A percentile compares a stretch with the other conserved stretches of the same genome.
Conservation (phyloP, 2,797 vertebrate genomes). For the Spinus pinus region DNA sequence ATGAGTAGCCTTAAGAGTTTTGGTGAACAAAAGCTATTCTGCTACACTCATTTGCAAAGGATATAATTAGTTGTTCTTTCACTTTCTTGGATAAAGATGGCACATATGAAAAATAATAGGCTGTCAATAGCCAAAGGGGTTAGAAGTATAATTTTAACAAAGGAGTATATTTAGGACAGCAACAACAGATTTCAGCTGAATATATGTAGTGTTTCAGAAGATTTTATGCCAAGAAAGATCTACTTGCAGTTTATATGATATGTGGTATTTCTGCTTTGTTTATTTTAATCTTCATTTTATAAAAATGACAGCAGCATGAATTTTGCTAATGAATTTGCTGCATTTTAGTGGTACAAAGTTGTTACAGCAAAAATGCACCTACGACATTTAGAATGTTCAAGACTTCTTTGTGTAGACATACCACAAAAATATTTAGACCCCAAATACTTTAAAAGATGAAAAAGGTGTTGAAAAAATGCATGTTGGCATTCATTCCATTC, state of each 20-base stretch:
- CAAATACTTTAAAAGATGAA: background rate
- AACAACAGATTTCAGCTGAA: conserved; percentile 41
- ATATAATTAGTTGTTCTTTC: conserved; percentile 84
- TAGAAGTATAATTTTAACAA: conserved; percentile 64
- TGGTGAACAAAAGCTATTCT: conserved; percentile 70
- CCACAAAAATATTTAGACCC: rapidly evolving
- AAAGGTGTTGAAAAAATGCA: background rate
- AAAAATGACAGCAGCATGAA: background rate
- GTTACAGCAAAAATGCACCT: background rate
- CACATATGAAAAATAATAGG: conserved; percentile 76
- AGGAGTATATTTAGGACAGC: conserved; percentile 62
- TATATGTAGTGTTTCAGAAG: conserved; percentile 24
- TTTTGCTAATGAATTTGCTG: background rate
- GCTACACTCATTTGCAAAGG: conserved; percentile 72
- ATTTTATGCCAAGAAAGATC: conserved; percentile 7
- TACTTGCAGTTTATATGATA: conserved; percentile 8
- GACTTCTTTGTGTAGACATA: background rate
- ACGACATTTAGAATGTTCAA: background rate
- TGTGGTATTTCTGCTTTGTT: background rate
- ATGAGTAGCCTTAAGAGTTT: conserved; percentile 54
- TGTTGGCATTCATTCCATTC: background rate
- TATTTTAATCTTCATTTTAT: background rate
- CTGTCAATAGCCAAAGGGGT: conserved; percentile 70
- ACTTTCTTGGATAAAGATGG: conserved; percentile 73
- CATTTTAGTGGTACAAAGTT: background rate